Evolutionary conservation across 1,140 invertebrate genomes (phyloP), one percentile per base, ranked within the genome.

Genomic region (Papilio aristodemus): DNA sequence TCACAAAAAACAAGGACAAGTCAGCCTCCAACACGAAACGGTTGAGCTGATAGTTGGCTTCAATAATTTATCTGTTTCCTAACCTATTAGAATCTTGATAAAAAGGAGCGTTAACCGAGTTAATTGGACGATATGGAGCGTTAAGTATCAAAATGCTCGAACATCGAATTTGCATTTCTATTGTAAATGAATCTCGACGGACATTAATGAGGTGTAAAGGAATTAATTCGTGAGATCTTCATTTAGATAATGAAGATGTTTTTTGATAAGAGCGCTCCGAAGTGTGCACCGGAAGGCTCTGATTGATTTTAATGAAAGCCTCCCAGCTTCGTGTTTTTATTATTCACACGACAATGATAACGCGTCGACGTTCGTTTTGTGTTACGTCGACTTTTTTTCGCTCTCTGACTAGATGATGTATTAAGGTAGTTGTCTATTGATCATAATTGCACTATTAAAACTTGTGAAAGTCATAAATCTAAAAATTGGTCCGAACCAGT

Each of bases 141-240:
- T 70, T 75, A 71, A 64, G 67, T 75, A 87, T 83, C 71, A 77
- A 79, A 85, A 90, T 78, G 86, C 83, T 86, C 76, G 78, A 73
- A 60, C 78, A 78, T 75, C 73, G 73, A 79, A 87, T 90, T 88
- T 90, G 85, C 88, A 90, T 90, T 84, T 86, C 74, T 79, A 84
- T 84, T 87, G 81, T 89, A 79, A 87, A 89, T 79, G 76, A 81
- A 77, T 79, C 76, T 75, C 67, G 69, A 73, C 66, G 54, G 84
- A 86, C 86, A 78, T 87, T 89, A 88, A 89, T 87, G 80, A 87
- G 85, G 87, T 89, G 86, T 89, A 84, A 87, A 80, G 73, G 71
- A 84, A 87, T 90, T 89, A 87, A 89, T 89, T 80, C 71, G 68
- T 78, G 54, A 81, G 88, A 90, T 90, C 72, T 81, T 66, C 66